Evolutionary conservation across 2,797 vertebrate species (phyloP).

Genomic region (Caiman crocodilus): DNA sequence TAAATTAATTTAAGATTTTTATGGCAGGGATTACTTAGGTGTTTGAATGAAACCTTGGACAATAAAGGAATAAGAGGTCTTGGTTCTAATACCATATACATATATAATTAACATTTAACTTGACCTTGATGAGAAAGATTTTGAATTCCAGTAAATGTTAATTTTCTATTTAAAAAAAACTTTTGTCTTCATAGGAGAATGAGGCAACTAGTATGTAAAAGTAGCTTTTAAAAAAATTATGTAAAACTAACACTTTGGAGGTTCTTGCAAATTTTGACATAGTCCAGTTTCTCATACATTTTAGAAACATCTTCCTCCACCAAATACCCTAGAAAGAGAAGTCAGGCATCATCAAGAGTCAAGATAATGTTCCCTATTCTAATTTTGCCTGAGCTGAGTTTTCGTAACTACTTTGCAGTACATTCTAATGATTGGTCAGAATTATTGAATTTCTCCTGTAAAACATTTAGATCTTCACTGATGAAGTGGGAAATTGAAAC

Average conservation of each 20-base stretch:
- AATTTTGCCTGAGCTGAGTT: not conserved
- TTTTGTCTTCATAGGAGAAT: not conserved
- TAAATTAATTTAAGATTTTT: not conserved
- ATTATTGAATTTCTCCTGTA: not conserved
- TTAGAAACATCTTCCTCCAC: not conserved
- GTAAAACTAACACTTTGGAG: not conserved
- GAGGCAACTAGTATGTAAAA: rapidly evolving
- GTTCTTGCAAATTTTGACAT: not conserved
- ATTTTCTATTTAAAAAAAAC: not conserved
- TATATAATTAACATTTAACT: not conserved
- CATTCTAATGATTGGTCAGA: not conserved
- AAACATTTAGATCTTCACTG: not conserved
- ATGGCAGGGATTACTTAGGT: not conserved
- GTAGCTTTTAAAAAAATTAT: not conserved
- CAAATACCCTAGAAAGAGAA: not conserved
- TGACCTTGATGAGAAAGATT: not conserved
- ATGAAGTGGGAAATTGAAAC: not conserved
- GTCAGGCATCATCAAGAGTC: not conserved
- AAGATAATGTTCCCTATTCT: not conserved
- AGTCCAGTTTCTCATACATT: not conserved
- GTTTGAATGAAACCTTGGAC: not conserved
- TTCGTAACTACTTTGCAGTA: rapidly evolving
- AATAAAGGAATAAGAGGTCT: not conserved
- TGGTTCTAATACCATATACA: not conserved
- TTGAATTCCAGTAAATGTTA: not conserved